These are phyloP conservation scores for Picathartes gymnocephalus DNA, from an alignment of 2,113 vertebrate species.

Conservation along the genomic window DNA sequence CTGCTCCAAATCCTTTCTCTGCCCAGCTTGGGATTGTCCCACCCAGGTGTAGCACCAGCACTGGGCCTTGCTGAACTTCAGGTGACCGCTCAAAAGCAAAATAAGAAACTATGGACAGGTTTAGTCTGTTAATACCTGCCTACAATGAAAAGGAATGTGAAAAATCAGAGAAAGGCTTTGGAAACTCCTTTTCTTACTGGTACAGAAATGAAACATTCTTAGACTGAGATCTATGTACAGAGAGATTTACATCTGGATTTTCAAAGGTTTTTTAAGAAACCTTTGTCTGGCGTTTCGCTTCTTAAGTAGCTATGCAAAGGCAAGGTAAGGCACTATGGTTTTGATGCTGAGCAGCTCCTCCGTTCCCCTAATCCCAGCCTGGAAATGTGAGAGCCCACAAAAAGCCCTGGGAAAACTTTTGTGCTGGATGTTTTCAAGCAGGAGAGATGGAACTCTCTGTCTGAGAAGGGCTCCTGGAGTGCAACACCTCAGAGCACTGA, in stretches of 20 bases:
- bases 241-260: not conserved
- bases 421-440: not conserved
- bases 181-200: not conserved
- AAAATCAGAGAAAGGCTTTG: not conserved
- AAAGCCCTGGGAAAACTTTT: not conserved
- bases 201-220: not conserved
- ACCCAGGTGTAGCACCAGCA: too few relatives aligned
- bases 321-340: not conserved
- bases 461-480: not conserved
- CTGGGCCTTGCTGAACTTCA: not conserved
- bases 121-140: not conserved
- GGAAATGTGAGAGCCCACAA: accelerated
- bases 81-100: not conserved
- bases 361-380: not conserved
- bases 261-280: not conserved
- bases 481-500: not conserved
- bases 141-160: not conserved
- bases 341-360: not conserved
- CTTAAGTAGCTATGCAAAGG: not conserved
- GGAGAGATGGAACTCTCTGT: not conserved
- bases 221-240: not conserved
- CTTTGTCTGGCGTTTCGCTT: not conserved
- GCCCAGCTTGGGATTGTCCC: not conserved
- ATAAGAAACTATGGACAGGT: not conserved
- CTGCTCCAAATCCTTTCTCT: not conserved